Evolutionary conservation across 2,797 vertebrate genomes (phyloP).

Genomic region (Syngnathus rostellatus): DNA sequence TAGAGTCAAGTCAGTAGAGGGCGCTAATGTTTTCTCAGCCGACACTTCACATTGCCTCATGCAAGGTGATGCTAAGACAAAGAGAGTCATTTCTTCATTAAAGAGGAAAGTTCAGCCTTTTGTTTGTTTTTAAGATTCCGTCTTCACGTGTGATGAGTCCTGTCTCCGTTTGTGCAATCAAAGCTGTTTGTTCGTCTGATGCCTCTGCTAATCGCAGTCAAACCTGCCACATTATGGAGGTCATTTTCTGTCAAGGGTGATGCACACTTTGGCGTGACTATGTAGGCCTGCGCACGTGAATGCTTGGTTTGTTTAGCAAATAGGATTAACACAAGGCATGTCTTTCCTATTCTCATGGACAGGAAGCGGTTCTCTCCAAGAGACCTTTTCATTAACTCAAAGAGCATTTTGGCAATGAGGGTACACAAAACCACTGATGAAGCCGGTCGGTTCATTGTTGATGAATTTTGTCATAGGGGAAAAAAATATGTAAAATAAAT

Average conservation of each 20-base stretch:
- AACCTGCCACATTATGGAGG: slow-evolving; percentile 45
- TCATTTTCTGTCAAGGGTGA: slow-evolving; percentile 47
- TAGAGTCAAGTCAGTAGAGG: slow-evolving; percentile 78
- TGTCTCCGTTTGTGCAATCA: slow-evolving; percentile 62
- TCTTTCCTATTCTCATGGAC: slow-evolving; percentile 34
- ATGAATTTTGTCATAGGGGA: slow-evolving; percentile 29
- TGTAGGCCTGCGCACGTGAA: slow-evolving; percentile 33
- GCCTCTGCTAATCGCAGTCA: slow-evolving; percentile 42
- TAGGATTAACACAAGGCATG: slow-evolving; percentile 34
- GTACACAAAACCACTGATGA: slow-evolving; percentile 26
- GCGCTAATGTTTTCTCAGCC: slow-evolving; percentile 79
- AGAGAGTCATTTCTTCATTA: slow-evolving; percentile 78
- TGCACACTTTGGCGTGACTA: slow-evolving; percentile 34
- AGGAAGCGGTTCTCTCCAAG: slow-evolving; percentile 31
- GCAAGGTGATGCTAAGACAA: slow-evolving; percentile 78
- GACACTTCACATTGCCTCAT: slow-evolving; percentile 75
- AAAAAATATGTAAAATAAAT: slow-evolving; percentile 43
- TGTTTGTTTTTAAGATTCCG: slow-evolving; percentile 2
- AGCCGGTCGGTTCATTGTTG: slow-evolving; percentile 34
- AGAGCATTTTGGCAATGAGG: slow-evolving; percentile 41
- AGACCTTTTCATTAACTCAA: slow-evolving; percentile 36
- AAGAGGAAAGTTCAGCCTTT: slow-evolving; percentile 70
- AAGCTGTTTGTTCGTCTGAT: slow-evolving; percentile 44
- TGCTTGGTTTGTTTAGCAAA: slow-evolving; percentile 43
- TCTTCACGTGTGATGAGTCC: slow-evolving; percentile 51